Conservation (phyloP, 1,140 invertebrate species). For the Dryas iulia region DNA sequence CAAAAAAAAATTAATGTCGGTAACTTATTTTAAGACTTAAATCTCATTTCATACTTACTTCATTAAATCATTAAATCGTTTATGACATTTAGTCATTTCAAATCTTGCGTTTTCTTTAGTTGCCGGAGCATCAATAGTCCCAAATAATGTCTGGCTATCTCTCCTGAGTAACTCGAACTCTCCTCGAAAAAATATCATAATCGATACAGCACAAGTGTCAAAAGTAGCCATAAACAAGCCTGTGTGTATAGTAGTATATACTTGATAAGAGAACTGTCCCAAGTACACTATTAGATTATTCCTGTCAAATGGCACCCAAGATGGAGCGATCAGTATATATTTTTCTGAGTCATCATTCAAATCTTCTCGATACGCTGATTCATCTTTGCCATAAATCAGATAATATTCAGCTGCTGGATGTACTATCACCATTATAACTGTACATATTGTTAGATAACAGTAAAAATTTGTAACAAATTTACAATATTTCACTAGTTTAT, state of each 20-base stretch:
- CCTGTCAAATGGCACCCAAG: slow-evolving; percentile 58
- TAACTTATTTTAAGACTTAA: neutral
- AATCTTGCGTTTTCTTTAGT: slow-evolving; percentile 16
- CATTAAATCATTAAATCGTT: slow-evolving; percentile 32
- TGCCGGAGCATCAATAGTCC: slow-evolving; percentile 8
- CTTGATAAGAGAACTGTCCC: slow-evolving; percentile 41
- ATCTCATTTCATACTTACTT: slow-evolving; percentile 2
- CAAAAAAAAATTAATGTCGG: neutral
- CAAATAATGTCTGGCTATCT: slow-evolving; percentile 47
- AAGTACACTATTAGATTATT: slow-evolving; percentile 42
- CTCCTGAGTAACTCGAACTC: slow-evolving; percentile 47
- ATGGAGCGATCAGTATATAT: neutral
- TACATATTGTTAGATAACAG: slow-evolving; percentile 37
- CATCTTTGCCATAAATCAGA: neutral
- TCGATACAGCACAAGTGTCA: slow-evolving; percentile 48
- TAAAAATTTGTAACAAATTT: slow-evolving; percentile 41
- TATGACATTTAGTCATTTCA: slow-evolving; percentile 45
- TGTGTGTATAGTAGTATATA: slow-evolving; percentile 40
- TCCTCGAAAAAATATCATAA: slow-evolving; percentile 55
- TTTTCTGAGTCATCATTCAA: neutral
- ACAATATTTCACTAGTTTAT: slow-evolving; percentile 39
- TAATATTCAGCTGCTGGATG: slow-evolving; percentile 38
- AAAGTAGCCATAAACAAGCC: slow-evolving; percentile 55
- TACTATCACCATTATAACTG: slow-evolving; percentile 30
- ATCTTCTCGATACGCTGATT: neutral